These are phyloP conservation scores for Euwallacea similis DNA, from an alignment of 1,140 invertebrate species.

Conservation along the genomic window DNA sequence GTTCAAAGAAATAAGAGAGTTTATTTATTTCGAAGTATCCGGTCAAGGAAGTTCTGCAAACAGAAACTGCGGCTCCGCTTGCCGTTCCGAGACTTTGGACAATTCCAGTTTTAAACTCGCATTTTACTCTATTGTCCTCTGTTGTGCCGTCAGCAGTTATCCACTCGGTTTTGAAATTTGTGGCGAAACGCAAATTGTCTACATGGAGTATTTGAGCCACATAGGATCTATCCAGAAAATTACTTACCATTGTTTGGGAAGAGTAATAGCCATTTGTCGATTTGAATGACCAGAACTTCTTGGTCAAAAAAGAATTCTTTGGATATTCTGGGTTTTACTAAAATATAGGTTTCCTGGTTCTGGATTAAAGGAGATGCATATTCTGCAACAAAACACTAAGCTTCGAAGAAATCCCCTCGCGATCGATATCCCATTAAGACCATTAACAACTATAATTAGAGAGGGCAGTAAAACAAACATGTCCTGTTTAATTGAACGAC, in stretches of 20 bases:
- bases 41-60: slow-evolving; percentile 54
- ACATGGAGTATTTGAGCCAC: slow-evolving; percentile 1
- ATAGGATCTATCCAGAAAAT: not conserved
- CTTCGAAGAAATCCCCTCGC: not conserved
- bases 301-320: slow-evolving; percentile 8
- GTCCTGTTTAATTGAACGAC: not conserved
- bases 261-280: slow-evolving; percentile 7
- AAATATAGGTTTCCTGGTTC: too few species aligned
- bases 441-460: not conserved
- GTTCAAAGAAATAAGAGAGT: slow-evolving; percentile 54
- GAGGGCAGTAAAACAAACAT: not conserved
- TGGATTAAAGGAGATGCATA: not conserved
- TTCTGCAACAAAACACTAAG: not conserved
- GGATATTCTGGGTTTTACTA: slow-evolving; percentile 1
- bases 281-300: not conserved
- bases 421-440: too few species aligned
- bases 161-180: slow-evolving; percentile 40
- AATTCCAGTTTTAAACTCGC: slow-evolving; percentile 42
- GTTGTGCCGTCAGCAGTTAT: slow-evolving; percentile 24
- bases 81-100: slow-evolving; percentile 40
- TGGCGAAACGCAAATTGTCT: slow-evolving; percentile 38
- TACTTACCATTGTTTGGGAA: slow-evolving; percentile 8
- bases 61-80: slow-evolving; percentile 52
- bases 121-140: slow-evolving; percentile 27
- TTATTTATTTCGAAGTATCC: slow-evolving; percentile 51